Conservation (phyloP, 2,797 vertebrate genomes). For the Typhlichthys eigenmanni region DNA sequence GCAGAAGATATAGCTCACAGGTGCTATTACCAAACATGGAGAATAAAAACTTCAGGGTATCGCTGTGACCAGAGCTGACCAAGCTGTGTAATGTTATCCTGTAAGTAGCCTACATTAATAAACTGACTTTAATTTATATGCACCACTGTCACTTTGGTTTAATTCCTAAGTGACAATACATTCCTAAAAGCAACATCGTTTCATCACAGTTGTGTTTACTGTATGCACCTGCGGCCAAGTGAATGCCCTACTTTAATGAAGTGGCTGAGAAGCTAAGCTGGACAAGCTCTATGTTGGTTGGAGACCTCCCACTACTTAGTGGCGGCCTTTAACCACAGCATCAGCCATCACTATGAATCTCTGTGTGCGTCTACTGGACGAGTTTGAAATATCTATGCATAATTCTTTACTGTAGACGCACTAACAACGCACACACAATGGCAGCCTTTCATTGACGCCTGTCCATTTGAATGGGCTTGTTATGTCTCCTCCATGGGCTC, state of each 20-base stretch:
- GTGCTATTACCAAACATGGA: too few species aligned
- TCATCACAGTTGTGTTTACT: not conserved
- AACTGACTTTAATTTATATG: slow-evolving; percentile 6
- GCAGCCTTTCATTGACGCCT: slow-evolving; percentile 68
- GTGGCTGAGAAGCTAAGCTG: slow-evolving; percentile 67
- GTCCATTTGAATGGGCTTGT: slow-evolving; percentile 62
- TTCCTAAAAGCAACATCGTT: too few species aligned
- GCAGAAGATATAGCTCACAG: too few species aligned
- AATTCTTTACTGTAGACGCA: slow-evolving; percentile 21
- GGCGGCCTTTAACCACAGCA: slow-evolving; percentile 22
- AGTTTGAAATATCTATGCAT: slow-evolving; percentile 5
- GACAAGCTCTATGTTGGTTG: slow-evolving; percentile 43
- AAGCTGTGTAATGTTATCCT: too few species aligned
- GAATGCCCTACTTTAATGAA: slow-evolving; percentile 63
- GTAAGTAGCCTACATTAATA: too few species aligned
- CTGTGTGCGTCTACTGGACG: not conserved
- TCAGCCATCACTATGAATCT: slow-evolving; percentile 6
- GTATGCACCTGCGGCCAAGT: slow-evolving; percentile 31
- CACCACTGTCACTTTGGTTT: slow-evolving; percentile 1
- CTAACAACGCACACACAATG: slow-evolving; percentile 66
- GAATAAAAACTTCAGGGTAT: not conserved
- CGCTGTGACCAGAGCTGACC: too few species aligned
- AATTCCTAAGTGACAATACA: too few species aligned
- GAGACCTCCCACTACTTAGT: slow-evolving; percentile 37
- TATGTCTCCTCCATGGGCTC: slow-evolving; percentile 48